phyloP scores from a whole-genome alignment of 1,140 invertebrate genomes.

The Caenorhabditis inopinata region DNA sequence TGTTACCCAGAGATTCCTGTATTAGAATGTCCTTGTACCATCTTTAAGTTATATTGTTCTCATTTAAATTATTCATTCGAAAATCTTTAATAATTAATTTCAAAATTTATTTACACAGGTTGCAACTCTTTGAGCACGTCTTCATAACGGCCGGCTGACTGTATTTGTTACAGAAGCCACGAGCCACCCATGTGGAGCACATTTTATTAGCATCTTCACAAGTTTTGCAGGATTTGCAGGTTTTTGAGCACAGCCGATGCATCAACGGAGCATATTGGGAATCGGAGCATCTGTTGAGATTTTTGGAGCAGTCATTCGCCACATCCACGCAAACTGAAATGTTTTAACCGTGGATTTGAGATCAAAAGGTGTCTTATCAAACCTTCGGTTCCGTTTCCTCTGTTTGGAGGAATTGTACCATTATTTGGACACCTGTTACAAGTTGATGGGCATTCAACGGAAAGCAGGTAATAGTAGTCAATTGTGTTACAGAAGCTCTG shows the following conservation, averaged over 20 bases:
- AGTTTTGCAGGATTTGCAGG: neutral
- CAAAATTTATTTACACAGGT: neutral
- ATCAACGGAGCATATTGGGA: neutral
- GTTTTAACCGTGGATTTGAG: neutral
- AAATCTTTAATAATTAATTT: neutral
- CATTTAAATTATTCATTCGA: no score
- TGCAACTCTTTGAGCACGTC: neutral
- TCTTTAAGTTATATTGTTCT: no score
- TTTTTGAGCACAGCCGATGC: conserved; percentile 11
- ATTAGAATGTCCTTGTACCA: no score
- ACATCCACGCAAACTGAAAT: neutral
- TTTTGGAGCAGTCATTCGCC: neutral
- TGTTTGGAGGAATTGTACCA: neutral
- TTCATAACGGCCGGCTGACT: neutral
- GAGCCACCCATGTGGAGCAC: neutral
- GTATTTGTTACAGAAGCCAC: neutral
- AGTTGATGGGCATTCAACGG: conserved; percentile 12
- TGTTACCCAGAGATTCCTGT: no score
- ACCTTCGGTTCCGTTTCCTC: neutral
- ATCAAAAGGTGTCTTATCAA: neutral
- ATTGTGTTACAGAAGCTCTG: conserved; percentile 19
- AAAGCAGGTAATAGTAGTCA: conserved; percentile 8
- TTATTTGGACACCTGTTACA: conserved; percentile 32
- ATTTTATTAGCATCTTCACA: neutral
- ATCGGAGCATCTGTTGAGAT: neutral